Evolutionary conservation across 1,140 invertebrate species (phyloP).

Genomic region (Druon quercuslanigerum): DNA sequence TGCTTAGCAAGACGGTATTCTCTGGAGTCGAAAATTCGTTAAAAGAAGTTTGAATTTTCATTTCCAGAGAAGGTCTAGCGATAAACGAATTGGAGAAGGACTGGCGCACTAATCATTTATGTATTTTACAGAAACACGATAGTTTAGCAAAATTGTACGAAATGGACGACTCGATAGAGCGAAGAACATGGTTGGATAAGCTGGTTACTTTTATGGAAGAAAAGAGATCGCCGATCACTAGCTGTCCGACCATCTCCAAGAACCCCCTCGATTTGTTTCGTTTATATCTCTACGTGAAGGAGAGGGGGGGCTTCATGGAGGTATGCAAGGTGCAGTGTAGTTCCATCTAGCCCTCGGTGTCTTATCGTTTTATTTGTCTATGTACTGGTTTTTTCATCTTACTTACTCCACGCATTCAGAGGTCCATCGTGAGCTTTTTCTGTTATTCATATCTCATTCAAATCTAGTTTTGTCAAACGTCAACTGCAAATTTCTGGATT

Average conservation of each 20-base stretch:
- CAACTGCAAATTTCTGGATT: not conserved
- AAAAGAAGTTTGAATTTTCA: not conserved
- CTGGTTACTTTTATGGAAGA: conserved; percentile 96
- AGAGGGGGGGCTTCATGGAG: conserved; percentile 97
- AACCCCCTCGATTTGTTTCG: conserved; percentile 98
- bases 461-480: conserved; percentile 33
- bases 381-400: conserved; percentile 55
- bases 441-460: conserved; percentile 3
- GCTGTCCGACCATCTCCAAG: conserved; percentile 98
- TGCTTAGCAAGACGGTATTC: conserved; percentile 30
- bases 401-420: conserved; percentile 37
- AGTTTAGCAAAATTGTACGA: conserved; percentile 95
- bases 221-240: conserved; percentile 91
- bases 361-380: conserved; percentile 54
- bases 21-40: conserved; percentile 1
- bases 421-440: conserved; percentile 28
- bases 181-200: conserved; percentile 93
- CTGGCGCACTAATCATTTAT: conserved; percentile 44
- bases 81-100: not conserved
- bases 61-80: not conserved
- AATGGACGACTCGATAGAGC: conserved; percentile 96
- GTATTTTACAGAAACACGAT: conserved; percentile 86
- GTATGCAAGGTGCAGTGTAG: conserved; percentile 88
- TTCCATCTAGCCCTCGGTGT: conserved; percentile 75
- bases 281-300: conserved; percentile 95